These are phyloP conservation scores for Conger conger DNA, from an alignment of 2,113 vertebrate genomes.

Conservation along the genomic window DNA sequence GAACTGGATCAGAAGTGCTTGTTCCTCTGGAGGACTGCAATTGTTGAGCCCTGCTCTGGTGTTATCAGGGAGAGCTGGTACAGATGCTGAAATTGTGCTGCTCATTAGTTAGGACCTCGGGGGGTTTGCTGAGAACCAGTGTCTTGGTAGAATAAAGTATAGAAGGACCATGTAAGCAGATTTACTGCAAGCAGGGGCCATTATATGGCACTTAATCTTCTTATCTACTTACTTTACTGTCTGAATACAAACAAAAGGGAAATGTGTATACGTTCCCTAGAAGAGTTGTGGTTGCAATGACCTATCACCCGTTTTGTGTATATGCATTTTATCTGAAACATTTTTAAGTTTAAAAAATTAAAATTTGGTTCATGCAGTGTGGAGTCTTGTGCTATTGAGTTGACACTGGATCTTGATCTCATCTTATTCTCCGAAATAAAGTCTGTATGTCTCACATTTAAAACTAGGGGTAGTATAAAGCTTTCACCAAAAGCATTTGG, in stretches of 20 bases:
- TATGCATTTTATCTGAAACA: neutral
- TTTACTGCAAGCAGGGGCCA: neutral
- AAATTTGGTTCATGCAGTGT: neutral
- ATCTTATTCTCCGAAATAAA: too few relatives aligned
- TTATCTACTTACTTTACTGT: slow-evolving; percentile 16
- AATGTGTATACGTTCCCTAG: neutral
- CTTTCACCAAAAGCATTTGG: neutral
- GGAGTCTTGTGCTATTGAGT: too few relatives aligned
- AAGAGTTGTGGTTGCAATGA: neutral
- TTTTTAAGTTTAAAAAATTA: neutral
- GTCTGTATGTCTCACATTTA: too few relatives aligned
- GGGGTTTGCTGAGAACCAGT: neutral
- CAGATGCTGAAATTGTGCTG: neutral
- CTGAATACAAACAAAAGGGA: slow-evolving; percentile 5
- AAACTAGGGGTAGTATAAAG: too few relatives aligned
- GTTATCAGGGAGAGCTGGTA: neutral
- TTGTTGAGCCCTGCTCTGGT: neutral
- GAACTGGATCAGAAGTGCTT: neutral
- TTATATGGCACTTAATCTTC: neutral
- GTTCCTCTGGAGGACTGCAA: neutral
- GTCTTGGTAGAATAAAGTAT: neutral
- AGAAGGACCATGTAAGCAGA: slow-evolving; percentile 13
- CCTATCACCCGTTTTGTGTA: neutral
- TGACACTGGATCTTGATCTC: too few relatives aligned
- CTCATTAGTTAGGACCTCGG: neutral